Base-by-base conservation (phyloP, 1,140 invertebrate genomes). In the Solenopsis invicta region DNA sequence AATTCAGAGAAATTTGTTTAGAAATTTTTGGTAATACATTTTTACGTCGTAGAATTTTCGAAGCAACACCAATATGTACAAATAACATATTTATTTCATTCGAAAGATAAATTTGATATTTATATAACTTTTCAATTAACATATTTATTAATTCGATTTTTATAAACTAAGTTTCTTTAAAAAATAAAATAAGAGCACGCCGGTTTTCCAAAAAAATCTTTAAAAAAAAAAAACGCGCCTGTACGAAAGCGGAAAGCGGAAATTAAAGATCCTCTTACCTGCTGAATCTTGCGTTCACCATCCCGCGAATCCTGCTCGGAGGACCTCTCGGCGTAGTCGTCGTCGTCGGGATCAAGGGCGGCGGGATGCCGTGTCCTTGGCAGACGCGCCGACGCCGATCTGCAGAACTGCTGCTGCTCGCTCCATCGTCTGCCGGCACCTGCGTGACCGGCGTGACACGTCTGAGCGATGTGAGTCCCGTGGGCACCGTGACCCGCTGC, bases 321-420 rank as follows among this genome's bases (percentile, higher is more conserved):
- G 4, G 91, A 92, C 82, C 94, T 92, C 48, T 95, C 93, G 6
- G 84, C 81, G 89, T 94, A 94, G 88, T 94, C 90, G 92, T 95
- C 89, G 86, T 94, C 87, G 91, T 95, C 91, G 37, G 93, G 93
- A 80, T 95, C 94, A 10, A 92, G 90, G 10, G 92, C 94, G 64
- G 91, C 89, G 24, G 94, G 90, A 76, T 94, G 93, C 4, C 94
- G 88, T 12, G 96, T 96, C 54, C 97, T 96, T 37, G 97, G 97
- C 85, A 98, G 94, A 56, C 98, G 95, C 3, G 98, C 98, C 92
- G 97, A 98, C 16, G 98, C 98, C 24, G 98, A 98, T 91, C 98
- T 96, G 84, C 96, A 95, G 92, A 97, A 97, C 90, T 96, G 96
- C 78, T 97, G 96, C 87, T 96, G 91, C 90, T 94, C 92, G 72